A percentile compares a stretch with the other conserved stretches of the same genome.
These are phyloP conservation scores for Brachynemurus nebulosus DNA, from an alignment of 2,888 invertebrate species.

Conservation along the genomic window DNA sequence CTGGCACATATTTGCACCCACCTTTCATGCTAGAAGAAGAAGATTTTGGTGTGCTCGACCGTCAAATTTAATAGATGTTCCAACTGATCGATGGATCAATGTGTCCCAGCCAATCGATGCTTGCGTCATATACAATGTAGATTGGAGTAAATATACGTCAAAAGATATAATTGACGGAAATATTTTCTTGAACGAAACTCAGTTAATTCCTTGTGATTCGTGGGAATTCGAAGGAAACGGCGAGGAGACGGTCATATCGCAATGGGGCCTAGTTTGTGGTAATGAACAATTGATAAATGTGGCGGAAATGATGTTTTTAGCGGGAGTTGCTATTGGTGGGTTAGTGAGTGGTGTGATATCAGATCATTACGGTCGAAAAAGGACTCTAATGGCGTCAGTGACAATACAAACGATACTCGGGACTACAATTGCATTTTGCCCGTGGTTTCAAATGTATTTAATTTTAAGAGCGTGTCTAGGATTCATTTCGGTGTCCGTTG, in stretches of 20 bases:
- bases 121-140: slow-evolving; percentile 6
- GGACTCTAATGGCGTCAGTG: slow-evolving; percentile 55
- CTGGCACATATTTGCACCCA: slow-evolving; percentile 64
- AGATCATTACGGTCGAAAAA: slow-evolving; percentile 65
- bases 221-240: slow-evolving; percentile 5
- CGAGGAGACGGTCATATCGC: slow-evolving; percentile 56
- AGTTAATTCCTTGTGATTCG: slow-evolving; percentile 27
- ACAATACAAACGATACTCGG: slow-evolving; percentile 53
- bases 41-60: slow-evolving; percentile 59
- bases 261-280: slow-evolving; percentile 67
- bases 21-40: slow-evolving; percentile 54
- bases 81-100: slow-evolving; percentile 46
- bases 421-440: slow-evolving; percentile 50
- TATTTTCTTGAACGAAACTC: slow-evolving; percentile 30
- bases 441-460: slow-evolving; percentile 56
- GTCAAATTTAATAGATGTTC: slow-evolving; percentile 36
- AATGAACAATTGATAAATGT: slow-evolving; percentile 51
- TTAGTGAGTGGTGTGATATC: slow-evolving; percentile 66
- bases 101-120: slow-evolving; percentile 23
- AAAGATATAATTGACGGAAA: slow-evolving; percentile 26
- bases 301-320: slow-evolving; percentile 63
- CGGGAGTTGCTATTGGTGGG: slow-evolving; percentile 64
- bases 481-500: slow-evolving; percentile 66
- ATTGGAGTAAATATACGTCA: slow-evolving; percentile 28
- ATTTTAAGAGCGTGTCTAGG: slow-evolving; percentile 56